Evolutionary conservation across 2,113 vertebrate genomes (phyloP).

Genomic region (Lamprotornis superbus): DNA sequence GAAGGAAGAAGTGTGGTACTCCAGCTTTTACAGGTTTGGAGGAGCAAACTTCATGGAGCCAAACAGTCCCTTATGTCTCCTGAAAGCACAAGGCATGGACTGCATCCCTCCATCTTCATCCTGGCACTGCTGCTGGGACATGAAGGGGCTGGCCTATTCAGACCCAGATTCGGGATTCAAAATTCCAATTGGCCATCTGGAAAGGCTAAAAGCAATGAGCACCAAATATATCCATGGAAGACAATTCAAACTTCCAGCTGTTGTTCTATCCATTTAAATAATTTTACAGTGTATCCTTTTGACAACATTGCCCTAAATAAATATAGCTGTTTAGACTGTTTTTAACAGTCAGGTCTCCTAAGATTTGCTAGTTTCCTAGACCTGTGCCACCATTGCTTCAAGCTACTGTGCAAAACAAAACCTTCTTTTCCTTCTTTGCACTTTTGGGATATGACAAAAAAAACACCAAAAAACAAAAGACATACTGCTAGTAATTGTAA

Average conservation of each 20-base stretch:
- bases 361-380: background rate
- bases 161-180: background rate
- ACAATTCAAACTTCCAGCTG: background rate
- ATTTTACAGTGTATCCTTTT: fast-evolving
- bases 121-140: fast-evolving
- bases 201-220: background rate
- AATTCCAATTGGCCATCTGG: background rate
- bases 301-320: background rate
- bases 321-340: background rate
- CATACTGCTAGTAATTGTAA: slow-evolving; percentile 53
- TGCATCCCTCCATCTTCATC: fast-evolving
- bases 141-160: background rate
- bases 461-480: background rate
- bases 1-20: background rate
- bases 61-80: background rate
- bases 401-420: slow-evolving; percentile 63
- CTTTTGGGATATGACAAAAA: slow-evolving; percentile 54
- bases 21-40: background rate
- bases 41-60: background rate
- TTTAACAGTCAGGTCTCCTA: background rate
- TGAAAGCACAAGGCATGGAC: fast-evolving
- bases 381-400: slow-evolving; percentile 17
- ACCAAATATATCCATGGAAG: background rate
- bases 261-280: background rate
- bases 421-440: slow-evolving; percentile 58